These are phyloP conservation scores for Saxidomus purpurata DNA, from an alignment of 1,140 invertebrate genomes.

Conservation along the genomic window DNA sequence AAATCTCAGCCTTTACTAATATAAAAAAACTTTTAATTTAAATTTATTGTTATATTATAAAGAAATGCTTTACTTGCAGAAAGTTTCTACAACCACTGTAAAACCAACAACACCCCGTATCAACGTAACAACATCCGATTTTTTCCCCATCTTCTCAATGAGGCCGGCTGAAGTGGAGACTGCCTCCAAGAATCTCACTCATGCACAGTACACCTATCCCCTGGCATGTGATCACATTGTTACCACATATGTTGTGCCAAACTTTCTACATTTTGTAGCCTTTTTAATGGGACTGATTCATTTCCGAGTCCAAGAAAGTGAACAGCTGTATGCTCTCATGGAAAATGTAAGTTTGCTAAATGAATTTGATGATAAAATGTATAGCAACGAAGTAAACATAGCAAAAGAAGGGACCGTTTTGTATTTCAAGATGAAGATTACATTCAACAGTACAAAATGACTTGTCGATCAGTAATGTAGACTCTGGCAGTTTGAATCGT, in stretches of 20 bases:
- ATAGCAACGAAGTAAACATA: neutral
- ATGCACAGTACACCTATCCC: neutral
- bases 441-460: too few species aligned
- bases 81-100: neutral
- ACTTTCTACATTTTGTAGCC: constrained; percentile 91
- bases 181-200: constrained; percentile 67
- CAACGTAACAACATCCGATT: constrained; percentile 52
- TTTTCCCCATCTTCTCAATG: constrained; percentile 54
- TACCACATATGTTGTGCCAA: constrained; percentile 93
- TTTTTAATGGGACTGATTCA: constrained; percentile 93
- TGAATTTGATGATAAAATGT: too few species aligned
- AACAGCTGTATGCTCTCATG: constrained; percentile 96
- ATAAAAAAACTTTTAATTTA: too few species aligned
- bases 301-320: constrained; percentile 94
- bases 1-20: too few species aligned
- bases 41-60: too few species aligned
- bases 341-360: constrained; percentile 90
- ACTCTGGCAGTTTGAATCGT: too few species aligned
- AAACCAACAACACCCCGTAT: constrained; percentile 57
- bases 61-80: neutral
- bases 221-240: constrained; percentile 85
- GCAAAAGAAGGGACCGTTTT: neutral
- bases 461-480: too few species aligned
- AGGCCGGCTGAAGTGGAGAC: constrained; percentile 49
- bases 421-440: too few species aligned